Conservation (phyloP, 2,113 vertebrate species). For the Aix galericulata region DNA sequence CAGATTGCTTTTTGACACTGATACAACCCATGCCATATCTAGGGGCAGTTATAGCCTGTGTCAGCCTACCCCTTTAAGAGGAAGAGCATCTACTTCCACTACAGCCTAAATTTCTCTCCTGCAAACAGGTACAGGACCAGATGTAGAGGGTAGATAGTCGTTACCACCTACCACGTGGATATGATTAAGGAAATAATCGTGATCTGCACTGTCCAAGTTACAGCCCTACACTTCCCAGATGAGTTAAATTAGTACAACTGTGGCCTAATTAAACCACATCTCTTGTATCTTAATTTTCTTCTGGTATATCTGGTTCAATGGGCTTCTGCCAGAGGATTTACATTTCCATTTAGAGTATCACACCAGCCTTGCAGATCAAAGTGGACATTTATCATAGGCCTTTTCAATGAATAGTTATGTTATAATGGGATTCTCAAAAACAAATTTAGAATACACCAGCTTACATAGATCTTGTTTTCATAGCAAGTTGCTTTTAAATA, state of each 20-base stretch:
- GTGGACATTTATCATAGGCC: constrained; percentile 41
- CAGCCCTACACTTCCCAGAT: neutral
- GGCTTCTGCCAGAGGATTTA: neutral
- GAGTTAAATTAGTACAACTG: constrained; percentile 34
- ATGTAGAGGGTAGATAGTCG: neutral
- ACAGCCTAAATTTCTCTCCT: neutral
- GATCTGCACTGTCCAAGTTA: neutral
- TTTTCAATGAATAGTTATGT: neutral
- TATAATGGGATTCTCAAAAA: constrained; percentile 25
- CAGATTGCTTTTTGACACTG: neutral
- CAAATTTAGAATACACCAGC: constrained; percentile 24
- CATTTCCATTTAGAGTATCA: constrained; percentile 36
- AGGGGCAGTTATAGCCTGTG: neutral
- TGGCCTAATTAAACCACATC: constrained; percentile 40
- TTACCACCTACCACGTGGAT: neutral
- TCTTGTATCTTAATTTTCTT: constrained; percentile 46
- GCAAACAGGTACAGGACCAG: neutral
- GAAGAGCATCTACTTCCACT: neutral
- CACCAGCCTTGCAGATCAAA: constrained; percentile 44
- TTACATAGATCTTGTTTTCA: constrained; percentile 41
- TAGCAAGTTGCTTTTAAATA: constrained; percentile 41
- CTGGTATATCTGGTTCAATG: constrained; percentile 34
- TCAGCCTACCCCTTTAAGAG: neutral
- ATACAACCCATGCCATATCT: rapidly evolving
- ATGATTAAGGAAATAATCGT: constrained; percentile 20